These are phyloP conservation scores for Eugnorisma glareosa DNA, from an alignment of 2,888 invertebrate genomes.

Conservation along the genomic window DNA sequence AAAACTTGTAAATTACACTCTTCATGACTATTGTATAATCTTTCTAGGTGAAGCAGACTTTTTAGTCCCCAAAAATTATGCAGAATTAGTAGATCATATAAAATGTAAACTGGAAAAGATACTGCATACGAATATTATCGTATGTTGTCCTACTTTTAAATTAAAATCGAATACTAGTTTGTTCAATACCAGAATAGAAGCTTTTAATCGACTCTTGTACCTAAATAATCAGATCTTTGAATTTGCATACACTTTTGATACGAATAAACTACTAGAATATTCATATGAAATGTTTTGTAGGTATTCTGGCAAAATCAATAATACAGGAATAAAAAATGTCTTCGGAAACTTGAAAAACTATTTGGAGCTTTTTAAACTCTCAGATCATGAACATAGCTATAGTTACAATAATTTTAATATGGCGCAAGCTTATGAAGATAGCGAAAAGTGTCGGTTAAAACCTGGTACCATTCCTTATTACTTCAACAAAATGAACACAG, in stretches of 20 bases:
- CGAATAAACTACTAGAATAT: slow-evolving; percentile 18
- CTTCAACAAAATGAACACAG: not conserved
- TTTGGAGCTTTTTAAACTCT: not conserved
- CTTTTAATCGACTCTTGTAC: slow-evolving; percentile 25
- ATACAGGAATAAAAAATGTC: slow-evolving; percentile 4
- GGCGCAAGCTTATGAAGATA: not conserved
- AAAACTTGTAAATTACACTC: too few species aligned
- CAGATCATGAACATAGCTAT: not conserved
- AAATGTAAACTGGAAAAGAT: slow-evolving; percentile 19
- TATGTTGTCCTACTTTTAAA: slow-evolving; percentile 23
- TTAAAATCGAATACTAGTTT: slow-evolving; percentile 18
- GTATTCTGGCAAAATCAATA: slow-evolving; percentile 21
- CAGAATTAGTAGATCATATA: slow-evolving; percentile 21
- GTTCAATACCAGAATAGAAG: slow-evolving; percentile 33
- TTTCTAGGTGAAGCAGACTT: slow-evolving; percentile 30
- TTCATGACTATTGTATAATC: too few species aligned
- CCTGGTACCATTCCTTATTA: slow-evolving; percentile 1
- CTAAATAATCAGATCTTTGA: slow-evolving; percentile 10
- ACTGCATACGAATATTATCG: slow-evolving; percentile 21
- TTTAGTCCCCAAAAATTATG: slow-evolving; percentile 21
- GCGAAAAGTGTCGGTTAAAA: not conserved
- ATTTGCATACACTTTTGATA: slow-evolving; percentile 23
- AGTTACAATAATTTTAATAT: not conserved
- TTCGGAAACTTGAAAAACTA: slow-evolving; percentile 12
- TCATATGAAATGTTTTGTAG: slow-evolving; percentile 21